These are phyloP conservation scores for Leptura quadrifasciata DNA, from an alignment of 2,888 invertebrate species.

Conservation along the genomic window DNA sequence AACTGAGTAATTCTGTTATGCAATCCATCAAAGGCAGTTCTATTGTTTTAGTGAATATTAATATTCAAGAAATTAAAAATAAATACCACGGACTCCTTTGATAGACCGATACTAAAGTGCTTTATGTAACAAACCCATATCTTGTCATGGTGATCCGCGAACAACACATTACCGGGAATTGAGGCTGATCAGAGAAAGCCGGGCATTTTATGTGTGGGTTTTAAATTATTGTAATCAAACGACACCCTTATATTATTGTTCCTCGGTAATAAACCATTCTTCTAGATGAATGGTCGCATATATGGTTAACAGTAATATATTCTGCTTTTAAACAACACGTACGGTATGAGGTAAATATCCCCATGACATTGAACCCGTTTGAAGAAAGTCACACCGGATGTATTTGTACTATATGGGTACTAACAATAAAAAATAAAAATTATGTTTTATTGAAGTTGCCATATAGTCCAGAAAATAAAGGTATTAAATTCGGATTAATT, in stretches of 20 bases:
- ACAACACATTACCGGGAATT: not conserved
- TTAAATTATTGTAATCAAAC: conserved; percentile 27
- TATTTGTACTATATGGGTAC: too few relatives aligned
- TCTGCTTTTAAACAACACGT: conserved; percentile 12
- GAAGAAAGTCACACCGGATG: not conserved
- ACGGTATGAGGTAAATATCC: conserved; percentile 14
- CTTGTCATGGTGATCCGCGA: not conserved
- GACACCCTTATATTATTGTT: conserved; percentile 33
- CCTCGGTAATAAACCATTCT: conserved; percentile 23
- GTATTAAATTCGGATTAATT: too few relatives aligned
- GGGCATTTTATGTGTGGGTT: conserved; percentile 8
- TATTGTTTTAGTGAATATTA: not conserved
- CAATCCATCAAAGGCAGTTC: not conserved
- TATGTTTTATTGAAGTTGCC: too few relatives aligned
- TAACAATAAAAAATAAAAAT: too few relatives aligned
- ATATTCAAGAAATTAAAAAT: conserved; percentile 4
- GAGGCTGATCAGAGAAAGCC: conserved; percentile 10
- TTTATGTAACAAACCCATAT: conserved; percentile 7
- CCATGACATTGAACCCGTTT: conserved; percentile 29
- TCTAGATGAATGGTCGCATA: conserved; percentile 13
- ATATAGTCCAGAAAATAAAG: too few relatives aligned
- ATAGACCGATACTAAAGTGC: conserved; percentile 1
- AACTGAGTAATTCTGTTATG: not conserved
- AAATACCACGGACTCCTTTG: not conserved
- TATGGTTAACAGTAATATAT: conserved; percentile 18